These are phyloP conservation scores for Malthinus flaveolus DNA, from an alignment of 2,888 invertebrate species.

Conservation along the genomic window DNA sequence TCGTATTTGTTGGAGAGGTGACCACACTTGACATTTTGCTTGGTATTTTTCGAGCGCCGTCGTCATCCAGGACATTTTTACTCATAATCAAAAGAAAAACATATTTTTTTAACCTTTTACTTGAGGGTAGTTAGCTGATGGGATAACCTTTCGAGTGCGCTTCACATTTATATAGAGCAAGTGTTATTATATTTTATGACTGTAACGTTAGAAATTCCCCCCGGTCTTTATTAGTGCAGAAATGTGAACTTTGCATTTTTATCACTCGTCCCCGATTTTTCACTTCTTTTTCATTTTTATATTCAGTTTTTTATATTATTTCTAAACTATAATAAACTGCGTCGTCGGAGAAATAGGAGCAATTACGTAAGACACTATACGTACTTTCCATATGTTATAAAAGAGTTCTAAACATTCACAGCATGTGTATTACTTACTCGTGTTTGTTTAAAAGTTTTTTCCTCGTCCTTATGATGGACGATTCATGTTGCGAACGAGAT, in stretches of 20 bases:
- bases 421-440: too few relatives aligned
- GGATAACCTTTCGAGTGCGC: conserved; percentile 13
- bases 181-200: conserved; percentile 18
- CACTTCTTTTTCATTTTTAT: background rate
- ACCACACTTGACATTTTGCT: too few relatives aligned
- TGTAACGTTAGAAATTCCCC: conserved; percentile 13
- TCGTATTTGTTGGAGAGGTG: too few relatives aligned
- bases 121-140: background rate
- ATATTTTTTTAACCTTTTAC: background rate
- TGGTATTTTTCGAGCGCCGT: background rate
- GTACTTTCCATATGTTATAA: too few relatives aligned
- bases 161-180: conserved; percentile 9
- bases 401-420: too few relatives aligned
- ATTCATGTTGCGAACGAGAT: too few relatives aligned
- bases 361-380: too few relatives aligned
- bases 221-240: conserved; percentile 22
- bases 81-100: conserved; percentile 6
- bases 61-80: background rate
- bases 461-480: too few relatives aligned
- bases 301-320: background rate
- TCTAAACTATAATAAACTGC: too few relatives aligned
- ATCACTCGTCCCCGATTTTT: conserved; percentile 6
- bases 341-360: too few relatives aligned
- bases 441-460: too few relatives aligned
- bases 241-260: conserved; percentile 15